These are phyloP conservation scores for Plebejus argus DNA, from an alignment of 2,888 invertebrate genomes.

Conservation along the genomic window DNA sequence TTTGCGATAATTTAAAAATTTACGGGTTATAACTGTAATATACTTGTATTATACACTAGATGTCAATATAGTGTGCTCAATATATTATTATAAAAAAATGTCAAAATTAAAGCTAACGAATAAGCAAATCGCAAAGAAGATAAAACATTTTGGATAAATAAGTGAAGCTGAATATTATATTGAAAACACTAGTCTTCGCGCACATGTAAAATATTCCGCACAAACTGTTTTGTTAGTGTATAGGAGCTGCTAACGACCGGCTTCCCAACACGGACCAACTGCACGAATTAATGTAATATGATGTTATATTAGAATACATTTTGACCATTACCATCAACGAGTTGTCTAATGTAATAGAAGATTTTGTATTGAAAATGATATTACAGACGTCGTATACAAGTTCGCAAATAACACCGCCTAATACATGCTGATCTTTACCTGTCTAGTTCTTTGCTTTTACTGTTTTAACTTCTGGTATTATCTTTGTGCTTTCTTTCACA, in stretches of 20 bases:
- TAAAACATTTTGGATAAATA: background rate
- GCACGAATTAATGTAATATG: slow-evolving; percentile 60
- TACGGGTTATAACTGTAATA: slow-evolving; percentile 45
- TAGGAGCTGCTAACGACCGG: slow-evolving; percentile 77
- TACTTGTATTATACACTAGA: slow-evolving; percentile 38
- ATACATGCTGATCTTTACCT: slow-evolving; percentile 70
- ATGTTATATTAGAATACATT: slow-evolving; percentile 49
- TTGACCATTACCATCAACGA: slow-evolving; percentile 51
- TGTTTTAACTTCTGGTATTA: slow-evolving; percentile 53
- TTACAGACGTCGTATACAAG: slow-evolving; percentile 58
- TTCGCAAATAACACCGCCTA: slow-evolving; percentile 79
- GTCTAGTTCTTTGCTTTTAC: slow-evolving; percentile 70
- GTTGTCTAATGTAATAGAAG: slow-evolving; percentile 46
- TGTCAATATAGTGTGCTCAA: slow-evolving; percentile 58
- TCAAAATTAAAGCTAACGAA: background rate
- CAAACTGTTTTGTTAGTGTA: slow-evolving; percentile 59
- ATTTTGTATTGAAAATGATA: slow-evolving; percentile 49
- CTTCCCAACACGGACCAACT: slow-evolving; percentile 67
- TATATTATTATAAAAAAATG: slow-evolving; percentile 56
- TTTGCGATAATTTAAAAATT: slow-evolving; percentile 49
- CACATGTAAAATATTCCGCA: slow-evolving; percentile 73
- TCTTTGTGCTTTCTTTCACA: slow-evolving; percentile 34
- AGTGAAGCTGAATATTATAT: slow-evolving; percentile 56
- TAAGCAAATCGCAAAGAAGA: no score
- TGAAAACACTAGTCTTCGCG: slow-evolving; percentile 64